Percentiles rank a stretch among this genome's conserved stretches.
Evolutionary conservation across 2,888 invertebrate genomes (phyloP).

Genomic region (Ommatoiulus sabulosus): DNA sequence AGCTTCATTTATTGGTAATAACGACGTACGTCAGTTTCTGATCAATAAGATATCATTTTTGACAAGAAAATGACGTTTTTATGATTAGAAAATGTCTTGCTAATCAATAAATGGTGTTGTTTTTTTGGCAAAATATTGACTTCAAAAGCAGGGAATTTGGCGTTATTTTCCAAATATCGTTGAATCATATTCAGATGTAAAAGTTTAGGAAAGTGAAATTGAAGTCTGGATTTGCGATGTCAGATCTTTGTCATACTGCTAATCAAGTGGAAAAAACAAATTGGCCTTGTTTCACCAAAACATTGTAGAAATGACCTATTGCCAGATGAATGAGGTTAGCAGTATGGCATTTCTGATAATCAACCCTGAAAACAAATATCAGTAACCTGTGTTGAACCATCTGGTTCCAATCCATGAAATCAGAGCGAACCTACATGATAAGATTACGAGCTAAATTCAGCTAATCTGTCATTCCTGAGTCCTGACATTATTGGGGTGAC

Average conservation of each 20-base stretch:
- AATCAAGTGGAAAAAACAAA: too few species aligned
- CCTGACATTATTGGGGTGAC: neutral
- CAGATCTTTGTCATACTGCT: neutral
- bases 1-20: too few species aligned
- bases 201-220: neutral
- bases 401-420: constrained; percentile 6
- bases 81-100: too few species aligned
- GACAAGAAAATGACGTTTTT: too few species aligned
- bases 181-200: neutral
- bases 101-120: too few species aligned
- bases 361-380: neutral
- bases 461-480: neutral
- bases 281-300: neutral
- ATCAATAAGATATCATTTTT: too few species aligned
- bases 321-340: constrained; percentile 15
- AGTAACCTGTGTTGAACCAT: neutral
- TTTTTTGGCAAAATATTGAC: too few species aligned
- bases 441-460: neutral
- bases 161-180: neutral
- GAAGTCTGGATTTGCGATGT: neutral
- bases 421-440: neutral
- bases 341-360: neutral
- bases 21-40: too few species aligned
- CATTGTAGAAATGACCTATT: neutral
- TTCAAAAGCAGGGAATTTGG: neutral